phyloP scores from a whole-genome alignment of 2,888 invertebrate species.

The Cerastis leucographa region DNA sequence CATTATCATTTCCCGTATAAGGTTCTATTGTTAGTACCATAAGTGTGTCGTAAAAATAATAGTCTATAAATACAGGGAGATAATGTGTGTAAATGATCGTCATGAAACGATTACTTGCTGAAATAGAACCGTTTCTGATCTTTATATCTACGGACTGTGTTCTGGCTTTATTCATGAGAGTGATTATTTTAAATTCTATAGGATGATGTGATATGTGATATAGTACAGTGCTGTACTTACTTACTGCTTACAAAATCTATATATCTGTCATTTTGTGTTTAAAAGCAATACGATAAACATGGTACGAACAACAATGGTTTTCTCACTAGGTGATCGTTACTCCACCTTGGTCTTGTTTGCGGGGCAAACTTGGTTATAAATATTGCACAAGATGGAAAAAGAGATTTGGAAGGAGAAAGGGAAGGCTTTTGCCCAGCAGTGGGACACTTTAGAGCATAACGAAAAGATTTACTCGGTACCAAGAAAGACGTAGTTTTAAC shows the following conservation, averaged over 20 bases:
- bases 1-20: slow-evolving; percentile 47
- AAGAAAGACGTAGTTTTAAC: background rate
- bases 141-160: slow-evolving; percentile 67
- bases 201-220: slow-evolving; percentile 3
- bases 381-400: too few relatives aligned
- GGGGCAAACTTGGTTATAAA: too few relatives aligned
- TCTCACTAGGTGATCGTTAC: too few relatives aligned
- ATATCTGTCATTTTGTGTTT: background rate
- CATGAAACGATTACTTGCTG: slow-evolving; percentile 79
- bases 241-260: background rate
- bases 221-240: background rate
- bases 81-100: slow-evolving; percentile 76
- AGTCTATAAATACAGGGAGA: slow-evolving; percentile 78
- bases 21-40: slow-evolving; percentile 40
- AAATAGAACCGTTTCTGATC: slow-evolving; percentile 72
- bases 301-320: too few relatives aligned
- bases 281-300: background rate
- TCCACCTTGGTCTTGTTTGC: too few relatives aligned
- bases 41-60: slow-evolving; percentile 69
- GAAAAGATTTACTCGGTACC: too few relatives aligned
- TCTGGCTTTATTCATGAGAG: background rate
- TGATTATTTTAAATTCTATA: background rate
- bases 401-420: too few relatives aligned
- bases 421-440: too few relatives aligned
- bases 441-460: too few relatives aligned